These are phyloP conservation scores for Mycalesis mineus DNA, from an alignment of 2,888 invertebrate genomes.

Conservation along the genomic window DNA sequence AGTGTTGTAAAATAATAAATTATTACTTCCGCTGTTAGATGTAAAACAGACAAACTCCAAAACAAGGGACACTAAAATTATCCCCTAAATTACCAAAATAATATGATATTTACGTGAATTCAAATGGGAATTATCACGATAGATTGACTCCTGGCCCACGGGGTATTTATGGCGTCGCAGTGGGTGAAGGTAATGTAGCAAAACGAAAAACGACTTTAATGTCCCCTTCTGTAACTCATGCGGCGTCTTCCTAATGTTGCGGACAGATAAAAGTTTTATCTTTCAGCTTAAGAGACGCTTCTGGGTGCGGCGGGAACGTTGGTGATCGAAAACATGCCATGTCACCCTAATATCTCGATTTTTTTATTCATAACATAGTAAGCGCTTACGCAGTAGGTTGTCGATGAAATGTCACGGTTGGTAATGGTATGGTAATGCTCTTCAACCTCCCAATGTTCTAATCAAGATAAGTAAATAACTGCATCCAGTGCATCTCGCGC, in stretches of 20 bases:
- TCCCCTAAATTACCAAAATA: too few species aligned
- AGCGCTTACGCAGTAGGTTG: too few species aligned
- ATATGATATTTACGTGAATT: conserved; percentile 5
- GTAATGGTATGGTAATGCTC: background rate
- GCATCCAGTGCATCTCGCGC: conserved; percentile 11
- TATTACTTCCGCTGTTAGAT: too few species aligned
- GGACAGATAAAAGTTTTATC: conserved; percentile 34
- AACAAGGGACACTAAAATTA: too few species aligned
- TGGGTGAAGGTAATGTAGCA: conserved; percentile 49
- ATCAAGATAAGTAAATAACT: conserved; percentile 11
- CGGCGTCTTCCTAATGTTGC: conserved; percentile 52
- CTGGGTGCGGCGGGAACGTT: background rate
- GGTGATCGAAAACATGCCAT: background rate
- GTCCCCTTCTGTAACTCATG: conserved; percentile 40
- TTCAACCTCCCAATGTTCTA: conserved; percentile 5
- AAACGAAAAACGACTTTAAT: conserved; percentile 48
- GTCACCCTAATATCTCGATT: background rate
- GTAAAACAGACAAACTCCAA: too few species aligned
- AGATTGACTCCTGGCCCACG: conserved; percentile 24
- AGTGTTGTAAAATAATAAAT: too few species aligned
- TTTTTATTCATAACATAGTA: too few species aligned
- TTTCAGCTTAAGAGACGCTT: background rate
- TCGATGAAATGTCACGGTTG: too few species aligned
- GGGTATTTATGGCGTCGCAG: conserved; percentile 8
- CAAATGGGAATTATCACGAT: conserved; percentile 27